Evolutionary conservation across 2,797 vertebrate genomes (phyloP).

Genomic region (Lagodon rhomboides): DNA sequence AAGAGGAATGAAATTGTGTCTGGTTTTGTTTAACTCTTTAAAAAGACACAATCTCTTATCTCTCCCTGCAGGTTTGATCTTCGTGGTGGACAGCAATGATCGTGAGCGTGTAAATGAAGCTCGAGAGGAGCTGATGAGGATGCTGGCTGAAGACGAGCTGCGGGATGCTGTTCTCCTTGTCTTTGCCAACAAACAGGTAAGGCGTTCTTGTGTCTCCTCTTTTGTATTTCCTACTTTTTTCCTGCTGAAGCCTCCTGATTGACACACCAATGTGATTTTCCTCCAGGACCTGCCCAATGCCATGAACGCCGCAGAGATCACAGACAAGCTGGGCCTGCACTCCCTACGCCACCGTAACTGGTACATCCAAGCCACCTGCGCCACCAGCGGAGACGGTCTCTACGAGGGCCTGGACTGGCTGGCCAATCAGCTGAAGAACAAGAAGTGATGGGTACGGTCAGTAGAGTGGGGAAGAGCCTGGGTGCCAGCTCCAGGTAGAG

Average conservation of each 20-base stretch:
- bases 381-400: conserved; percentile 96
- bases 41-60: not conserved
- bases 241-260: not conserved
- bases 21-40: not conserved
- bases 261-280: not conserved
- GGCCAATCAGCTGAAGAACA: conserved; percentile 98
- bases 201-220: not conserved
- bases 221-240: not conserved
- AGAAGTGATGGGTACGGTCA: conserved; percentile 88
- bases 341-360: conserved; percentile 96
- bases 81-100: conserved; percentile 98
- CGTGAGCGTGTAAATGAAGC: conserved; percentile 96
- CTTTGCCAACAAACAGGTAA: conserved; percentile 97
- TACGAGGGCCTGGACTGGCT: conserved; percentile 98
- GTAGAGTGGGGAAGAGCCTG: conserved; percentile 70
- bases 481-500: conserved; percentile 77
- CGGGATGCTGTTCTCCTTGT: conserved; percentile 95
- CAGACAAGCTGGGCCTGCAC: conserved; percentile 97
- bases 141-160: conserved; percentile 97
- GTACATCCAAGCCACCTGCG: conserved; percentile 99
- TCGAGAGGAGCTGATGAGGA: conserved; percentile 97
- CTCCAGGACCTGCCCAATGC: conserved; percentile 95
- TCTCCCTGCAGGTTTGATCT: conserved; percentile 91
- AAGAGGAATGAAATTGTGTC: not conserved
- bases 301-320: conserved; percentile 98